phyloP scores from a whole-genome alignment of 2,797 vertebrate species.

The Chrysocyon brachyurus region DNA sequence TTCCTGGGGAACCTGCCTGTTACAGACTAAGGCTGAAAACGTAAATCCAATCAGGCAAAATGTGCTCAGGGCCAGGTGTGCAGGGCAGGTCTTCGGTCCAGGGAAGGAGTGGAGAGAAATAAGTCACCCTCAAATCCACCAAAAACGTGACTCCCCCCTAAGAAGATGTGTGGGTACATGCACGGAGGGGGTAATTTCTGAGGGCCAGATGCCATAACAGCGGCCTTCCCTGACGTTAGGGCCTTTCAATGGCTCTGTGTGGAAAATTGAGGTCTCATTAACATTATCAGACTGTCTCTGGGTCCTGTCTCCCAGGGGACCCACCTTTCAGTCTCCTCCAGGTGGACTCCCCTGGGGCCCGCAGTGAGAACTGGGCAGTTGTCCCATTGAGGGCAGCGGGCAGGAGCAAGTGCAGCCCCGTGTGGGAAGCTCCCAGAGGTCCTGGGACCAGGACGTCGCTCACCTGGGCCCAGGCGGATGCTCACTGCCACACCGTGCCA shows the following conservation, averaged over 20 bases:
- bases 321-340: not conserved
- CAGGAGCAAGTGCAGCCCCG: not conserved
- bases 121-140: not conserved
- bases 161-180: too few species aligned
- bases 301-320: not conserved
- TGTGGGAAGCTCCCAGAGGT: not conserved
- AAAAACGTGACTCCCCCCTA: not conserved
- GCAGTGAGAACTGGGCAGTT: not conserved
- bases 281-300: not conserved
- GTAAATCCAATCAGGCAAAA: not conserved
- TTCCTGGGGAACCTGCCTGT: not conserved
- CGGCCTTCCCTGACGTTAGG: not conserved
- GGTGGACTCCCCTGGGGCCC: not conserved
- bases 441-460: not conserved
- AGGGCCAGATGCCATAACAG: not conserved
- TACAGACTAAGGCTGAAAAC: not conserved
- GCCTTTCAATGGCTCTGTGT: not conserved
- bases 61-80: not conserved
- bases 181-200: too few species aligned
- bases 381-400: accelerated
- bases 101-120: not conserved
- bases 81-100: not conserved
- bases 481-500: not conserved
- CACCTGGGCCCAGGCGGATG: not conserved
- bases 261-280: not conserved